Conservation (phyloP, 2,113 vertebrate species). For the Bucco capensis region DNA sequence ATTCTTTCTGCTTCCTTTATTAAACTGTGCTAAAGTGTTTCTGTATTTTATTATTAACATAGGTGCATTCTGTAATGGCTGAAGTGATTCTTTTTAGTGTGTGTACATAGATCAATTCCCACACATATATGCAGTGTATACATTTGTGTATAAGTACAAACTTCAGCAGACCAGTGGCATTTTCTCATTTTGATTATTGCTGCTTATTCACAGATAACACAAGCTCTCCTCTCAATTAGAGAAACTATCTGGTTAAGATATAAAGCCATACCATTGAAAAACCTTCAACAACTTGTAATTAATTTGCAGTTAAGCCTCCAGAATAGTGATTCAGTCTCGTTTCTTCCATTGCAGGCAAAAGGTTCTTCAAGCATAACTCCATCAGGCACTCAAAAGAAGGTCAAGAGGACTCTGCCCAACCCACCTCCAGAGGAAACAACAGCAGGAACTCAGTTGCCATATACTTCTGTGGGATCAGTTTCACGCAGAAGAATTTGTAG, state of each 20-base stretch:
- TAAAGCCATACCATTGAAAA: background rate
- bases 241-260: background rate
- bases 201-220: background rate
- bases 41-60: background rate
- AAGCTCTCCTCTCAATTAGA: background rate
- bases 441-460: constrained; percentile 77
- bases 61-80: background rate
- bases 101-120: background rate
- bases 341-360: constrained; percentile 79
- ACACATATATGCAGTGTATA: background rate
- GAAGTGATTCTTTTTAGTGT: background rate
- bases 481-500: constrained; percentile 91
- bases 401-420: constrained; percentile 95
- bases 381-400: constrained; percentile 89
- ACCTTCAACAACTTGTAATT: background rate
- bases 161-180: background rate
- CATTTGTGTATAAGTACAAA: background rate
- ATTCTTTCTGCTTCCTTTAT: background rate
- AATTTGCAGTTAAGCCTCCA: background rate
- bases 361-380: constrained; percentile 78
- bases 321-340: constrained; percentile 19
- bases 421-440: constrained; percentile 91
- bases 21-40: background rate
- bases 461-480: constrained; percentile 80
- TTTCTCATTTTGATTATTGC: background rate